phyloP scores from a whole-genome alignment of 1,140 invertebrate genomes.

The Helicorthomorpha holstii region DNA sequence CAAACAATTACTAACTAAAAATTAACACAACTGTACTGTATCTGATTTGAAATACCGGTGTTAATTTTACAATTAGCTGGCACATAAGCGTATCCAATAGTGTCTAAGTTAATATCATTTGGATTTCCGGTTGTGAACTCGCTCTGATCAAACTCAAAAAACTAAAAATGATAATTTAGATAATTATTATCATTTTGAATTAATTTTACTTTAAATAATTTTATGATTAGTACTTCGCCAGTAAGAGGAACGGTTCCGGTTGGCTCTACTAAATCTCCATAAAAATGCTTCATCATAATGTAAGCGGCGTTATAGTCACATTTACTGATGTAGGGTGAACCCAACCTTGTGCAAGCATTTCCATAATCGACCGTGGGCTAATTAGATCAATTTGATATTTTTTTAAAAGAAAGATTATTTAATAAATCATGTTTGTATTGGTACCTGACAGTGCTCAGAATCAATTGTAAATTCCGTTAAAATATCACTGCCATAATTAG shows the following conservation, averaged over 20 bases:
- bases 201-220: not conserved
- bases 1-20: too few relatives aligned
- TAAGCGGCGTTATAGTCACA: constrained; percentile 26
- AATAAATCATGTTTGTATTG: too few relatives aligned
- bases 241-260: not conserved
- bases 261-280: constrained; percentile 17
- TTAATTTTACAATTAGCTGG: constrained; percentile 17
- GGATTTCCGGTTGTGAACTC: constrained; percentile 20
- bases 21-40: too few relatives aligned
- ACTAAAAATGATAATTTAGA: constrained; percentile 8
- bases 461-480: constrained; percentile 18
- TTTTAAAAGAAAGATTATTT: too few relatives aligned
- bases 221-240: not conserved
- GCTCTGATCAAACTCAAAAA: constrained; percentile 20
- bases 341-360: not conserved
- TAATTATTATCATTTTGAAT: not conserved
- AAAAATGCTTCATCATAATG: constrained; percentile 24
- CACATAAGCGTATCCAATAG: constrained; percentile 22
- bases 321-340: constrained; percentile 20
- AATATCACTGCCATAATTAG: constrained; percentile 18
- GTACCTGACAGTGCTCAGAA: constrained; percentile 17
- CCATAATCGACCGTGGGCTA: not conserved
- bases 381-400: not conserved
- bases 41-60: too few relatives aligned
- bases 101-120: constrained; percentile 19